Percentiles rank a stretch among this genome's conserved stretches.
Conservation (phyloP, 2,888 invertebrate genomes). For the Sminthurinus aureus region DNA sequence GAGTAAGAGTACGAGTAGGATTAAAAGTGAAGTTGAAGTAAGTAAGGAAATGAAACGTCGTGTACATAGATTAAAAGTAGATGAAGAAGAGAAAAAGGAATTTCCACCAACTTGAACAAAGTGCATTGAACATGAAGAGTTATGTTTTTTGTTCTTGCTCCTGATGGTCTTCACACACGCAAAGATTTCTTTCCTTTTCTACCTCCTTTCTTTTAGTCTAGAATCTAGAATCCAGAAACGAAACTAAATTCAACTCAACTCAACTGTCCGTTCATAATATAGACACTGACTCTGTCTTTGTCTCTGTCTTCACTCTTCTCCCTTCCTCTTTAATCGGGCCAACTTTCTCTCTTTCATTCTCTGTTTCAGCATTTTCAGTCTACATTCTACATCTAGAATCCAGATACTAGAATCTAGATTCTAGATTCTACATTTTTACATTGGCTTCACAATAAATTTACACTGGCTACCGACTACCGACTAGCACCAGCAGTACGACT, state of each 20-base stretch:
- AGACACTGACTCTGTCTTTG: conserved; percentile 9
- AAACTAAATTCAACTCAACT: neutral
- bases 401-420: too few species aligned
- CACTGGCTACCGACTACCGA: neutral
- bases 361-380: neutral
- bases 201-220: neutral
- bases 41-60: conserved; percentile 24
- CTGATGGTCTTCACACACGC: conserved; percentile 49
- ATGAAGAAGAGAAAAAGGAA: conserved; percentile 19
- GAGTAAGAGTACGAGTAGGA: too few species aligned
- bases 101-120: conserved; percentile 42
- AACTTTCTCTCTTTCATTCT: neutral
- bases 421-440: neutral
- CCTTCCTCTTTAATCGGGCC: neutral
- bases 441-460: neutral
- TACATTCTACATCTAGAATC: too few species aligned
- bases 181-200: conserved; percentile 41
- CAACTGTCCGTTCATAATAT: conserved; percentile 10
- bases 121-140: conserved; percentile 50
- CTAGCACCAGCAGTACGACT: too few species aligned
- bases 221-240: too few species aligned
- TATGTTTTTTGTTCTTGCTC: conserved; percentile 41
- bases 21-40: too few species aligned
- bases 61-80: conserved; percentile 26
- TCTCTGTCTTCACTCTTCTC: neutral